Conservation (phyloP, 2,113 vertebrate genomes). For the Narcine bancroftii region DNA sequence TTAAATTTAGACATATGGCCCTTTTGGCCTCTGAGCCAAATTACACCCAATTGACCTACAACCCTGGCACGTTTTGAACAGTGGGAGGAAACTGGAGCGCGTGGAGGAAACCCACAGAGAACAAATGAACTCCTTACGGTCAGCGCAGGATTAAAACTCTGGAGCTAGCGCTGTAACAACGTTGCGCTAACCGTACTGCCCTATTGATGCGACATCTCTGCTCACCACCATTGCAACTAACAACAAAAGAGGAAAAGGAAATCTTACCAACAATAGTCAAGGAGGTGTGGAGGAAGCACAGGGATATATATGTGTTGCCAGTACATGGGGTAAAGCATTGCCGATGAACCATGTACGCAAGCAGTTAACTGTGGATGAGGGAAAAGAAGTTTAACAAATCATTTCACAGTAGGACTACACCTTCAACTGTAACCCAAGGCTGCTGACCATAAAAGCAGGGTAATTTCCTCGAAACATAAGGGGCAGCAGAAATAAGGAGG, state of each 20-base stretch:
- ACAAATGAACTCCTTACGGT: too few species aligned
- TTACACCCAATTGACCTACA: too few species aligned
- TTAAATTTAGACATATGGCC: too few species aligned
- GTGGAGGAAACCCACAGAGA: too few species aligned
- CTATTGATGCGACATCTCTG: background rate
- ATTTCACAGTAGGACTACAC: background rate
- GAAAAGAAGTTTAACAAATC: background rate
- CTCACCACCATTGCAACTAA: conserved; percentile 56
- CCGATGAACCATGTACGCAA: conserved; percentile 70
- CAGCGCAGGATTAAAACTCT: too few species aligned
- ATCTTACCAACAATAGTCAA: conserved; percentile 81
- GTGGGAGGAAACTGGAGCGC: too few species aligned
- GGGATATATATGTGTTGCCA: conserved; percentile 91
- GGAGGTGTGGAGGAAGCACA: conserved; percentile 72
- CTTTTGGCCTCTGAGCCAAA: too few species aligned
- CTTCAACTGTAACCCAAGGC: background rate
- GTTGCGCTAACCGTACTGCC: too few species aligned
- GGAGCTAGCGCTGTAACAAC: too few species aligned
- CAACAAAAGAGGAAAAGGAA: background rate
- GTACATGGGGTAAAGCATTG: conserved; percentile 75
- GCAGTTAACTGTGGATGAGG: conserved; percentile 64
- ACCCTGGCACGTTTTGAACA: too few species aligned
- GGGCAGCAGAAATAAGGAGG: background rate
- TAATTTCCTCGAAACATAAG: background rate
- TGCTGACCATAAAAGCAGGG: background rate